Conservation (phyloP, 2,888 invertebrate species). For the Thymelicus sylvestris region DNA sequence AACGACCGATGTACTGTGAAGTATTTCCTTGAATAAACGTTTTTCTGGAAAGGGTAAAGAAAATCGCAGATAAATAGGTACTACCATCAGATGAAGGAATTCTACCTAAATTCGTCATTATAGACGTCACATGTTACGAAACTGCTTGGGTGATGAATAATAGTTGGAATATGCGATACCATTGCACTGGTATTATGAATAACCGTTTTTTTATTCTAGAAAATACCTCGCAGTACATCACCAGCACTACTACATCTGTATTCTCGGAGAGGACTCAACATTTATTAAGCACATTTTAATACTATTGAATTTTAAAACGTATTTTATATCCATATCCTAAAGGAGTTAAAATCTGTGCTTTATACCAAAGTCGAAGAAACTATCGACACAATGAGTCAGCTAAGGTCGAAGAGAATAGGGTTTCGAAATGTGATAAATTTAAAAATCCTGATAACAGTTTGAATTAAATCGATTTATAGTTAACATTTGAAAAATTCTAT, state of each 20-base stretch:
- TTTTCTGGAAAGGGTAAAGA: background rate
- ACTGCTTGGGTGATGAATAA: background rate
- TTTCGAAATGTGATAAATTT: conserved; percentile 8
- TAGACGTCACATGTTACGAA: no score
- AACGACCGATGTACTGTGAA: conserved; percentile 17
- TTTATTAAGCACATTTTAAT: conserved; percentile 21
- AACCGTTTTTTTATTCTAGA: background rate
- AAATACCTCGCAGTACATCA: conserved; percentile 8
- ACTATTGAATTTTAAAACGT: conserved; percentile 12
- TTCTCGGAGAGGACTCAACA: conserved; percentile 23
- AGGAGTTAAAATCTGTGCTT: conserved; percentile 28
- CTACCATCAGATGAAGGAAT: background rate
- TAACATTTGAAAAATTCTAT: conserved; percentile 9
- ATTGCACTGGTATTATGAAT: no score
- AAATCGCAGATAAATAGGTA: no score
- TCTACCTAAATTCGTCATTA: no score
- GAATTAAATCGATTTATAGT: background rate
- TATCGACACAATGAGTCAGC: conserved; percentile 3
- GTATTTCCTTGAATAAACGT: background rate
- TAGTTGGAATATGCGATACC: background rate
- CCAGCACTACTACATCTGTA: background rate
- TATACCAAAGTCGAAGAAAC: conserved; percentile 20
- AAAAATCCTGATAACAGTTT: background rate
- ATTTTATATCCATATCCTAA: conserved; percentile 21
- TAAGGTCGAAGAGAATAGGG: conserved; percentile 8